Evolutionary conservation across 2,113 vertebrate genomes (phyloP).

Genomic region (Propithecus coquereli): DNA sequence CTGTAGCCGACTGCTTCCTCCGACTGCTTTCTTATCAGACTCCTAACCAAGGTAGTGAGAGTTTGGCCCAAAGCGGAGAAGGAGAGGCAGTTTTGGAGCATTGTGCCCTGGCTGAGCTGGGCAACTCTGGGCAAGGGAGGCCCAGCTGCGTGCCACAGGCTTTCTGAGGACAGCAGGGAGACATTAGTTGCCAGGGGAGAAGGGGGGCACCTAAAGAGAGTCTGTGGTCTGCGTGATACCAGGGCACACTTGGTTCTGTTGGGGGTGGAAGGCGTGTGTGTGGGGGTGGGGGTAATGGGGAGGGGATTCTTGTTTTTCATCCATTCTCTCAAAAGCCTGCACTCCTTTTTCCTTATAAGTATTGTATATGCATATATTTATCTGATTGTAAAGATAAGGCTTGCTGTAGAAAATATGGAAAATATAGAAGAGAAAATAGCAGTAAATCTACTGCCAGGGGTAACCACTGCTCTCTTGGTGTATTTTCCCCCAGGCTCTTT

Average conservation of each 20-base stretch:
- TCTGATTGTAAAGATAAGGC: background rate
- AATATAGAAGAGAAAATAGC: background rate
- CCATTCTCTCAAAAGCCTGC: background rate
- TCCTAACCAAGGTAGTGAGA: background rate
- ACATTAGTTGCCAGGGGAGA: fast-evolving
- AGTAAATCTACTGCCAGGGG: background rate
- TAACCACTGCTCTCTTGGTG: background rate
- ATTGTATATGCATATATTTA: background rate
- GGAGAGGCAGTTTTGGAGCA: background rate
- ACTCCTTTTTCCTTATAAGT: background rate
- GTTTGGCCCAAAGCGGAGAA: background rate
- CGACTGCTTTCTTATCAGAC: background rate
- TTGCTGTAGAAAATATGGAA: background rate
- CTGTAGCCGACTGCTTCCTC: background rate
- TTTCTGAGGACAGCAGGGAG: background rate
- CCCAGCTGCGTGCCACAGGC: background rate
- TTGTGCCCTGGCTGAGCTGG: background rate
- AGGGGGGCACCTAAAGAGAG: background rate
- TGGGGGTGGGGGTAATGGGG: background rate
- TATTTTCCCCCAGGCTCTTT: background rate
- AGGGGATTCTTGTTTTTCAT: background rate
- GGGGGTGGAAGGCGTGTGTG: background rate
- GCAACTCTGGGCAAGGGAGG: background rate
- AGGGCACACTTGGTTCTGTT: background rate
- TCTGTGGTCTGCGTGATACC: background rate